Evolutionary conservation across 2,797 vertebrate genomes (phyloP).

Genomic region (Lutjanus argentimaculatus): DNA sequence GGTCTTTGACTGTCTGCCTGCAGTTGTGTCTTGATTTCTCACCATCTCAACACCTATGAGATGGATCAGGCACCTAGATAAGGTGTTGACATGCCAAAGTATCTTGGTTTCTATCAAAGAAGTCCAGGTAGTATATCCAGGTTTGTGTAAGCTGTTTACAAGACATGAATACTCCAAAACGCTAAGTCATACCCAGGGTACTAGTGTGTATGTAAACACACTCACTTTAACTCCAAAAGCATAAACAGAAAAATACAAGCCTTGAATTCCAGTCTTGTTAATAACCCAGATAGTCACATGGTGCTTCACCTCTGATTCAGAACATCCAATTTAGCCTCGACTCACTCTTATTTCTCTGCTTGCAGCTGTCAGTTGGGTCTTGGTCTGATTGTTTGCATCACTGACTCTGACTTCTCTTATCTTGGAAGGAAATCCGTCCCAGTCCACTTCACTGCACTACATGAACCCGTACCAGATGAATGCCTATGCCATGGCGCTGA

Average conservation of each 20-base stretch:
- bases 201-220: no score
- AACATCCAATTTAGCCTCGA: slow-evolving; percentile 39
- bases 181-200: no score
- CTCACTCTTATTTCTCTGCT: slow-evolving; percentile 25
- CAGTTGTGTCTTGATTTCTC: no score
- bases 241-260: not conserved
- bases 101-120: no score
- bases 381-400: slow-evolving; percentile 56
- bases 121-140: no score
- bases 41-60: no score
- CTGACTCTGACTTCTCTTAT: slow-evolving; percentile 65
- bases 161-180: no score
- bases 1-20: no score
- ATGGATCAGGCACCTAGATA: no score
- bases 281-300: not conserved
- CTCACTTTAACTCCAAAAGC: not conserved
- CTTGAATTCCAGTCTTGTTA: not conserved
- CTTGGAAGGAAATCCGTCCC: slow-evolving; percentile 92
- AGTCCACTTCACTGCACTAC: slow-evolving; percentile 97
- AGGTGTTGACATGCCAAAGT: no score
- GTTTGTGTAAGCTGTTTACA: no score
- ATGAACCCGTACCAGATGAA: slow-evolving; percentile 99
- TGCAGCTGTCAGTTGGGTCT: slow-evolving; percentile 51
- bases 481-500: slow-evolving; percentile 95
- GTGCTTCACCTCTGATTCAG: slow-evolving; percentile 13